These are phyloP conservation scores for Esox lucius DNA, from an alignment of 2,797 vertebrate species.

Conservation along the genomic window DNA sequence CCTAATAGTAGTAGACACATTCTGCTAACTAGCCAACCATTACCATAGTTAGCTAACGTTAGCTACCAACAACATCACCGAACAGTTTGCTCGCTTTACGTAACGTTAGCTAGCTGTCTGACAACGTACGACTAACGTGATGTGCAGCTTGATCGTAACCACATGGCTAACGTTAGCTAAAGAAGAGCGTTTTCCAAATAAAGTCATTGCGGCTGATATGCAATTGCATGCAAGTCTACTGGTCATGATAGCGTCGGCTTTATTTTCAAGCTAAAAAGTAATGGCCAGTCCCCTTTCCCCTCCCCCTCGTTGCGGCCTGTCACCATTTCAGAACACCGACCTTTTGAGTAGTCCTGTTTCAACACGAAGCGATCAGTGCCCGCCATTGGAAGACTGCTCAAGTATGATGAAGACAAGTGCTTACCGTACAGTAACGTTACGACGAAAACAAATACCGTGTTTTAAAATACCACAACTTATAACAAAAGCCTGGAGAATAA, in stretches of 20 bases:
- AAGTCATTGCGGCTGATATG: not conserved
- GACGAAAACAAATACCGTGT: not conserved
- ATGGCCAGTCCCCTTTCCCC: not conserved
- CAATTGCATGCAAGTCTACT: not conserved
- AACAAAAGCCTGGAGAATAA: not conserved
- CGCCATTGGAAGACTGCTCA: not conserved
- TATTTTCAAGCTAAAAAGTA: not conserved
- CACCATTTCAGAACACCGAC: slow-evolving; percentile 6
- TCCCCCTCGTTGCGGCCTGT: not conserved
- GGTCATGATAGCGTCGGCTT: not conserved
- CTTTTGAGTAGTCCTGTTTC: not conserved
- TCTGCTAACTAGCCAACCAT: not conserved
- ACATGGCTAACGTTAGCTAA: not conserved
- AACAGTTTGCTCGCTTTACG: not conserved
- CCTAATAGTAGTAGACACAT: not conserved
- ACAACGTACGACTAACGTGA: not conserved
- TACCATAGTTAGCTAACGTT: not conserved
- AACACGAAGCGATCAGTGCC: not conserved
- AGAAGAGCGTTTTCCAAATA: not conserved
- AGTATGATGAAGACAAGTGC: not conserved
- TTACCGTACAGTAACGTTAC: not conserved
- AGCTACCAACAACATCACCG: not conserved
- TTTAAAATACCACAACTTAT: not conserved
- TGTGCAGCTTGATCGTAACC: not conserved
- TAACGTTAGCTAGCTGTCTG: not conserved